A percentile compares a stretch with the other conserved stretches of the same genome.
Evolutionary conservation across 2,888 invertebrate genomes (phyloP).

Genomic region (Caenorhabditis virilis): DNA sequence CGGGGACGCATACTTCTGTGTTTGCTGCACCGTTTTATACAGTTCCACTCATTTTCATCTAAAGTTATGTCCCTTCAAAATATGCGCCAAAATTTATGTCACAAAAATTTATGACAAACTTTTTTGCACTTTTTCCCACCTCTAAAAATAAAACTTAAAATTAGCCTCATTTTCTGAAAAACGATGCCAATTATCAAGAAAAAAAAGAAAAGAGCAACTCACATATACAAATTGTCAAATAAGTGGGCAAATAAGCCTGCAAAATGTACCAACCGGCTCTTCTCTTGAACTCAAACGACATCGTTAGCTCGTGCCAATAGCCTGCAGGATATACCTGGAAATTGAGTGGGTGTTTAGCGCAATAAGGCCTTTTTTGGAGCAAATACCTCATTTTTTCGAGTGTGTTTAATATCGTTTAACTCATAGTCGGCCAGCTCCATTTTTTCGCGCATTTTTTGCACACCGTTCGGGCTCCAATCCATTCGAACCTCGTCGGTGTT

Average conservation of each 20-base stretch:
- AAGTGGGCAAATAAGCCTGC: constrained; percentile 68
- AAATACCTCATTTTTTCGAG: constrained; percentile 59
- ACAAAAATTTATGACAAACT: too few relatives aligned
- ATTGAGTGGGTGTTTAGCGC: not conserved
- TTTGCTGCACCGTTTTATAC: too few relatives aligned
- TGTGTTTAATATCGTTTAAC: constrained; percentile 56
- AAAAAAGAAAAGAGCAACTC: constrained; percentile 26
- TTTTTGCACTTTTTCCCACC: too few relatives aligned
- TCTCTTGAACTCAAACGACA: constrained; percentile 67
- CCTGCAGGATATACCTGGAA: constrained; percentile 67
- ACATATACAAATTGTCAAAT: constrained; percentile 68
- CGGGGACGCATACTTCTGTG: too few relatives aligned
- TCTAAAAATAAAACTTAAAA: not conserved
- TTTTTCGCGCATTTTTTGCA: constrained; percentile 65
- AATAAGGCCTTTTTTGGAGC: not conserved
- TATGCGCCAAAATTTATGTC: too few relatives aligned
- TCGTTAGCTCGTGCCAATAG: constrained; percentile 67
- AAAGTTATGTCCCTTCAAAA: too few relatives aligned
- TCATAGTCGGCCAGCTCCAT: constrained; percentile 69
- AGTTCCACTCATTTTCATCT: too few relatives aligned
- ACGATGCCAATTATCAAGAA: not conserved
- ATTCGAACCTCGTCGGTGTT: constrained; percentile 69
- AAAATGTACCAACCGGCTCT: constrained; percentile 68
- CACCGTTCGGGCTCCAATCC: constrained; percentile 63
- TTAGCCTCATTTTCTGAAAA: constrained; percentile 5